Evolutionary conservation across 1,140 invertebrate genomes (phyloP).

Genomic region (Neomicropteryx cornuta): DNA sequence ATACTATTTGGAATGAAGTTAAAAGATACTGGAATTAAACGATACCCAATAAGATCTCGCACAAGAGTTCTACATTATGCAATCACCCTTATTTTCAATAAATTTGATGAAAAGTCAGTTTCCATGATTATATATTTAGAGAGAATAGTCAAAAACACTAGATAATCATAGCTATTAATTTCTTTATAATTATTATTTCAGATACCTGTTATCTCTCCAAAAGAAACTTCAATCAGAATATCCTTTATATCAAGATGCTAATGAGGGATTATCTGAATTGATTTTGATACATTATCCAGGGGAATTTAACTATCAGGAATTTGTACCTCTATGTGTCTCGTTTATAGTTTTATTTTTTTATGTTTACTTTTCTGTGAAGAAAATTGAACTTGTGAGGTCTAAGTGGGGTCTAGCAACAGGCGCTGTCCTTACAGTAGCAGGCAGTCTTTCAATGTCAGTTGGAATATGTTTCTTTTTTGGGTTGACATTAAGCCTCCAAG

Average conservation of each 20-base stretch:
- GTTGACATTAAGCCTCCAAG: slow-evolving; percentile 61
- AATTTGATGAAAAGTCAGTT: slow-evolving; percentile 63
- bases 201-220: slow-evolving; percentile 66
- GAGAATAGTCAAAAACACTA: too few species aligned
- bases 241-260: slow-evolving; percentile 53
- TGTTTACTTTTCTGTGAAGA: slow-evolving; percentile 89
- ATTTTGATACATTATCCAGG: slow-evolving; percentile 78
- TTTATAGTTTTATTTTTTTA: slow-evolving; percentile 83
- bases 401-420: slow-evolving; percentile 84
- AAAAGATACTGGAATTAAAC: slow-evolving; percentile 79
- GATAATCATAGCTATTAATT: too few species aligned
- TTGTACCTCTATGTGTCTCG: slow-evolving; percentile 72
- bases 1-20: slow-evolving; percentile 87
- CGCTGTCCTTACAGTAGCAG: slow-evolving; percentile 78
- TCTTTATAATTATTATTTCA: slow-evolving; percentile 42
- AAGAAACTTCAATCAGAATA: slow-evolving; percentile 58
- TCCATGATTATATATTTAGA: slow-evolving; percentile 7
- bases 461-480: slow-evolving; percentile 91
- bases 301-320: slow-evolving; percentile 76
- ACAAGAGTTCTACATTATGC: slow-evolving; percentile 83
- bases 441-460: slow-evolving; percentile 85
- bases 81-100: slow-evolving; percentile 75
- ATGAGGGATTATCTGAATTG: slow-evolving; percentile 38
- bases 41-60: slow-evolving; percentile 69
- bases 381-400: slow-evolving; percentile 88